Evolutionary conservation across 1,140 invertebrate species (phyloP).

Genomic region (Rhyzopertha dominica): DNA sequence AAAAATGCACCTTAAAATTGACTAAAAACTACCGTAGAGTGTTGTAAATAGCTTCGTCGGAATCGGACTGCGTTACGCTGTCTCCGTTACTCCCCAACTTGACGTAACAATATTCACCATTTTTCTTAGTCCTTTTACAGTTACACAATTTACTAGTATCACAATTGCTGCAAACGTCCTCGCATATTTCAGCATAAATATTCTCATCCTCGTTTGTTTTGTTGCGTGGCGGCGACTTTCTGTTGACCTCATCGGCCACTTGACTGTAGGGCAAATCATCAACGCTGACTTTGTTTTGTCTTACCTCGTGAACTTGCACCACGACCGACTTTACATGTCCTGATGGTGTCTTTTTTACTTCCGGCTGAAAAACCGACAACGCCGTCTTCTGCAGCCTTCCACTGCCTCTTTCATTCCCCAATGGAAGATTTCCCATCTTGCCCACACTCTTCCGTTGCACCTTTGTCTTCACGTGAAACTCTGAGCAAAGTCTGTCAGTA

Average conservation of each 20-base stretch:
- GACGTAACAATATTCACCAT: constrained; percentile 38
- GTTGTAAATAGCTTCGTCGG: constrained; percentile 41
- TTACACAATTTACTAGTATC: constrained; percentile 29
- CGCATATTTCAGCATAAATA: constrained; percentile 40
- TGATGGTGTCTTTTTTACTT: constrained; percentile 1
- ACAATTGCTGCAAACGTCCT: constrained; percentile 27
- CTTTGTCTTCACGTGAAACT: constrained; percentile 41
- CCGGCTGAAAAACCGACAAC: constrained; percentile 1
- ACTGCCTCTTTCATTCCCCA: not conserved
- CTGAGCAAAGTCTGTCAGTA: constrained; percentile 34
- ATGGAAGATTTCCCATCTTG: constrained; percentile 5
- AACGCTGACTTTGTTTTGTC: constrained; percentile 21
- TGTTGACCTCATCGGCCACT: constrained; percentile 33
- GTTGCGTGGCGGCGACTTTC: constrained; percentile 6
- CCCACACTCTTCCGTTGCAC: constrained; percentile 28
- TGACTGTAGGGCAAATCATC: constrained; percentile 39
- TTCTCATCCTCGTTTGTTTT: constrained; percentile 26
- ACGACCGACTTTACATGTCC: constrained; percentile 23
- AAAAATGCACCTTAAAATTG: constrained; percentile 10
- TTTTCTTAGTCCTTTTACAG: constrained; percentile 29
- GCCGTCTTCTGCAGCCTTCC: constrained; percentile 4
- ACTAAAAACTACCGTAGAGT: no score
- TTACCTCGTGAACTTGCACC: constrained; percentile 28
- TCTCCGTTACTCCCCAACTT: constrained; percentile 39
- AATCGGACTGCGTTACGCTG: constrained; percentile 37